Conservation (phyloP, 2,888 invertebrate species). For the Acanthoscelides obtectus region DNA sequence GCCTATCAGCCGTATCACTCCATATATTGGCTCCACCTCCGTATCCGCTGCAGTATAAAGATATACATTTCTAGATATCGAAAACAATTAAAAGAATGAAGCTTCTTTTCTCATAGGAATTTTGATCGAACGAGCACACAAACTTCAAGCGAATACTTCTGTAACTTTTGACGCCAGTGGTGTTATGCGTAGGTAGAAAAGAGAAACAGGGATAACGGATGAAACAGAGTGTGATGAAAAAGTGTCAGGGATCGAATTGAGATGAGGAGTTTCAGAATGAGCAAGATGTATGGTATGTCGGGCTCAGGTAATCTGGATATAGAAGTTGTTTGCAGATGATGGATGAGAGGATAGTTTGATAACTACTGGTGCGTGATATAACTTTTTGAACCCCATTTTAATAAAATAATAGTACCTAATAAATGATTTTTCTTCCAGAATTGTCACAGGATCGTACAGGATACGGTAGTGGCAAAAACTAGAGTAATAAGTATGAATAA, state of each 20-base stretch:
- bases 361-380: background rate
- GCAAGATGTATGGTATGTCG: background rate
- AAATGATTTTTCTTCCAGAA: too few species aligned
- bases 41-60: too few species aligned
- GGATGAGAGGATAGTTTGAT: background rate
- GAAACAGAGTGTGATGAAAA: background rate
- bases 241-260: background rate
- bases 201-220: background rate
- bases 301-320: background rate
- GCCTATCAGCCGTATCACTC: too few species aligned
- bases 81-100: too few species aligned
- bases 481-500: too few species aligned
- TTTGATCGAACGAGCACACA: background rate
- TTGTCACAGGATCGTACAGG: too few species aligned
- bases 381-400: too few species aligned
- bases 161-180: background rate
- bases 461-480: too few species aligned
- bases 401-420: too few species aligned
- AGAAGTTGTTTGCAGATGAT: background rate
- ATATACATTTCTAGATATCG: too few species aligned
- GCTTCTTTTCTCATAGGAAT: too few species aligned
- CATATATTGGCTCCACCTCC: too few species aligned
- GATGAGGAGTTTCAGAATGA: background rate
- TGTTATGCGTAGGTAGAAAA: background rate
- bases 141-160: background rate